Percentiles rank a stretch among this genome's conserved stretches.
phyloP scores from a whole-genome alignment of 1,140 invertebrate genomes.

The Ceratina australensis region DNA sequence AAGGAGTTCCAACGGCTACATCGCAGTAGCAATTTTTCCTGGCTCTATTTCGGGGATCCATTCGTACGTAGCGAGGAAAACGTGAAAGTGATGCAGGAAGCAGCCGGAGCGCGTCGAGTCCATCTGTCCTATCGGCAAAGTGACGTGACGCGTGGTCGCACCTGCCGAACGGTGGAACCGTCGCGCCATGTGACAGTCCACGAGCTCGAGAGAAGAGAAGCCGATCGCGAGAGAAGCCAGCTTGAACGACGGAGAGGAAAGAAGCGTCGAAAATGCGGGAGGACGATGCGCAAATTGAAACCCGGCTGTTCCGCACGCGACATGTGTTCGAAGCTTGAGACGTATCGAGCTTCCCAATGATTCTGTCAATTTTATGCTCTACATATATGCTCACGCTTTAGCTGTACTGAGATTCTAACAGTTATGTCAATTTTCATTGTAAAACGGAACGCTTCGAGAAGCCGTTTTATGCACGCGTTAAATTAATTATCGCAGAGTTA shows the following conservation, averaged over 20 bases:
- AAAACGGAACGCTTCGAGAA: too few relatives aligned
- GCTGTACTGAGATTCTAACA: too few relatives aligned
- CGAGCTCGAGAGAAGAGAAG: background rate
- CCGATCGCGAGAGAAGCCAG: slow-evolving; percentile 5
- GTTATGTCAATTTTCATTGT: too few relatives aligned
- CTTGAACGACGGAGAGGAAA: slow-evolving; percentile 6
- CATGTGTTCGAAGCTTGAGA: slow-evolving; percentile 14
- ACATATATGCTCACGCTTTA: too few relatives aligned
- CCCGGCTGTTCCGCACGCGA: slow-evolving; percentile 16
- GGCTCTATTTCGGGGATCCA: background rate
- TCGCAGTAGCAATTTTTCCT: too few relatives aligned
- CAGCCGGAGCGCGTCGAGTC: background rate
- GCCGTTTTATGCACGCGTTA: too few relatives aligned
- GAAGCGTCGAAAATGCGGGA: slow-evolving; percentile 43
- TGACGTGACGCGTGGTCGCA: slow-evolving; percentile 28
- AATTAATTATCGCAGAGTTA: too few relatives aligned
- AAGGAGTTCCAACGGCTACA: too few relatives aligned
- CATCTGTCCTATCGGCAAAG: slow-evolving; percentile 13
- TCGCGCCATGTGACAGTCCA: slow-evolving; percentile 10
- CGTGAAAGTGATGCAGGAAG: background rate
- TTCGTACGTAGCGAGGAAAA: background rate
- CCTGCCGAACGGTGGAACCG: background rate
- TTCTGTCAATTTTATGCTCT: too few relatives aligned
- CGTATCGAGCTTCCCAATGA: too few relatives aligned
- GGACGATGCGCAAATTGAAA: slow-evolving; percentile 8